Evolutionary conservation across 1,140 invertebrate genomes (phyloP), one percentile per base, ranked within the genome.

Genomic region (Pogonognathellus flavescens): DNA sequence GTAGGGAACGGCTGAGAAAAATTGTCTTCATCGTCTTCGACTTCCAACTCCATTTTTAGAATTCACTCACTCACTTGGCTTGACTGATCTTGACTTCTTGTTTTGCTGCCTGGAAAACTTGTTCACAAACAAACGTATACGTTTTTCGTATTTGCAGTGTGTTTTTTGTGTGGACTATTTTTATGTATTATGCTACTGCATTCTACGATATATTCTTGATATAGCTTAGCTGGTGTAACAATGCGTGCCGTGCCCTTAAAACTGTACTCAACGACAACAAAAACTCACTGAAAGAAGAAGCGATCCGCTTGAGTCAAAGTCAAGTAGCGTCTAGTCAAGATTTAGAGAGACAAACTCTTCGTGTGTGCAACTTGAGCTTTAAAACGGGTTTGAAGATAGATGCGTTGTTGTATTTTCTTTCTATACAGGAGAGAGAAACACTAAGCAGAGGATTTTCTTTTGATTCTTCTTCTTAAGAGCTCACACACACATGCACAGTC

Each of bases 1-100:
- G 96, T 96, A 14, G 97, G 96, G 91, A 96, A 98, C 11, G 95
- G 95, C 66, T 97, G 92, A 90, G 89, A 53, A 89, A 89, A 14
- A 87, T 89, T 59, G 80, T 81, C 70, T 72, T 86, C 88, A 49
- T 87, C 87, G 62, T 89, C 88, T 14, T 84, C 87, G 16, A 86
- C 84, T 59, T 88, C 86, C n/a, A 86, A 60, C n/a, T 88, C 89
- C 85, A 84, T 87, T 87, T 86, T 85, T 87, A 85, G 84, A 83
- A 41, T 81, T 82, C 70, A 83, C 80, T 66, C 70, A 76, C 70
- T 76, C 41, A 76, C 70, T 50, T 6, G 41, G n/a, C 70, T 76
- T 50, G 70, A 18, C 70, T 52, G 49, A 53, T 50, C 52, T 76
- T 57, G 70, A 31, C 70, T 76, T 41, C 70, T 41, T 76, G 70